phyloP scores from a whole-genome alignment of 2,888 invertebrate genomes.

The Acronicta alni region DNA sequence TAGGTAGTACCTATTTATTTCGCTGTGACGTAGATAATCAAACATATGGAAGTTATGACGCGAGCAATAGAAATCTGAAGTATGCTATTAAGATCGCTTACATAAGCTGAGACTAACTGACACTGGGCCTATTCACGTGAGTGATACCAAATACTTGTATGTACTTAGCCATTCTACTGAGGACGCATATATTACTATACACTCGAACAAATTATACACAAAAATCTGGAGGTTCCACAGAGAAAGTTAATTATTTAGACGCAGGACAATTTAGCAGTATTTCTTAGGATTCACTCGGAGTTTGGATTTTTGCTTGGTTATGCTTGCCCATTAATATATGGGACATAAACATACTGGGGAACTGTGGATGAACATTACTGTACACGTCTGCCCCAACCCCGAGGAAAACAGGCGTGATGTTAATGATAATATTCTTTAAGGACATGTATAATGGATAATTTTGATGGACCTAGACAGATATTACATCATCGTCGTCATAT shows the following conservation, averaged over 20 bases:
- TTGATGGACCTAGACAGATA: too few relatives aligned
- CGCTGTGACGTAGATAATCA: conserved; percentile 52
- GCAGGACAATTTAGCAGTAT: too few relatives aligned
- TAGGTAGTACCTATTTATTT: conserved; percentile 25
- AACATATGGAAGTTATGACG: conserved; percentile 61
- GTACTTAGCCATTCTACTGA: conserved; percentile 47
- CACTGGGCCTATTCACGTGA: conserved; percentile 51
- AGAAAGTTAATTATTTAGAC: conserved; percentile 15
- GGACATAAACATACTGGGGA: too few relatives aligned
- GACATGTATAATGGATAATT: too few relatives aligned
- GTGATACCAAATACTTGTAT: conserved; percentile 46
- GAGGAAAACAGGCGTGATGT: too few relatives aligned
- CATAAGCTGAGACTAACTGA: conserved; percentile 63
- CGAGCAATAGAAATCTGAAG: conserved; percentile 70
- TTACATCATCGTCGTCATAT: too few relatives aligned
- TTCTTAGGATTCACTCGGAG: too few relatives aligned
- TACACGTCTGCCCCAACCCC: too few relatives aligned
- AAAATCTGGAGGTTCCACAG: conserved; percentile 21
- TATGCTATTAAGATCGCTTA: conserved; percentile 74
- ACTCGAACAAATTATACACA: conserved; percentile 47
- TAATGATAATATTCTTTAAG: too few relatives aligned
- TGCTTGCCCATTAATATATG: too few relatives aligned
- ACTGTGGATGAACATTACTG: too few relatives aligned
- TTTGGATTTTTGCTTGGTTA: too few relatives aligned
- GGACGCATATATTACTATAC: conserved; percentile 61